phyloP scores from a whole-genome alignment of 2,888 invertebrate species.

The Calameuta pallipes region DNA sequence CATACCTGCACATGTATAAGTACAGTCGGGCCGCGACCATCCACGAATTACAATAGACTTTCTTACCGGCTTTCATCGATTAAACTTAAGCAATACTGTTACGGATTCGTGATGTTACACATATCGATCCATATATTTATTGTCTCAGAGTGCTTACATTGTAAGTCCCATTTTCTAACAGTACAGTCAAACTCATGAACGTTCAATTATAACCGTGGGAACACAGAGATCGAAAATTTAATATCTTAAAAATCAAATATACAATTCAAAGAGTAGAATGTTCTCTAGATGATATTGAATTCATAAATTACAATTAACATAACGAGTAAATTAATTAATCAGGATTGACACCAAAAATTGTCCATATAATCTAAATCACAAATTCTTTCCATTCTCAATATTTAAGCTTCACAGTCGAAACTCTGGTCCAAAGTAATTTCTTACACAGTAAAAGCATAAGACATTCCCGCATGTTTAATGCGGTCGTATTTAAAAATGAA shows the following conservation, averaged over 20 bases:
- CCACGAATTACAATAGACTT: conserved; percentile 66
- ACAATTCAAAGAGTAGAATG: too few species aligned
- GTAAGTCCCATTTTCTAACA: not conserved
- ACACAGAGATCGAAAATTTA: too few species aligned
- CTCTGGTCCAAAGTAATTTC: not conserved
- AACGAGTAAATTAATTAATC: too few species aligned
- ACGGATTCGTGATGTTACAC: conserved; percentile 59
- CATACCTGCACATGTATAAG: conserved; percentile 65
- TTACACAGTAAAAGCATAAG: not conserved
- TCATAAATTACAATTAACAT: too few species aligned
- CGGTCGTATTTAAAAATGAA: too few species aligned
- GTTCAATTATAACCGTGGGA: too few species aligned
- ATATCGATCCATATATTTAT: conserved; percentile 39
- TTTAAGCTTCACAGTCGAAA: not conserved
- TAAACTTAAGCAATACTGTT: conserved; percentile 61
- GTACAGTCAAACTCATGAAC: not conserved
- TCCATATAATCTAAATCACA: not conserved
- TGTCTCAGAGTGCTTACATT: not conserved
- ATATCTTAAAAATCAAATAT: too few species aligned
- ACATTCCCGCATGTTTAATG: not conserved
- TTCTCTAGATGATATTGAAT: too few species aligned
- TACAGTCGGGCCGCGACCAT: conserved; percentile 64
- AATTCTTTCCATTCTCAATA: not conserved
- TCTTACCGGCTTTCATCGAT: conserved; percentile 65
- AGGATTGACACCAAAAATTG: not conserved